Base-by-base conservation (phyloP, 2,888 invertebrate species). In the Capitulum mitella region DNA sequence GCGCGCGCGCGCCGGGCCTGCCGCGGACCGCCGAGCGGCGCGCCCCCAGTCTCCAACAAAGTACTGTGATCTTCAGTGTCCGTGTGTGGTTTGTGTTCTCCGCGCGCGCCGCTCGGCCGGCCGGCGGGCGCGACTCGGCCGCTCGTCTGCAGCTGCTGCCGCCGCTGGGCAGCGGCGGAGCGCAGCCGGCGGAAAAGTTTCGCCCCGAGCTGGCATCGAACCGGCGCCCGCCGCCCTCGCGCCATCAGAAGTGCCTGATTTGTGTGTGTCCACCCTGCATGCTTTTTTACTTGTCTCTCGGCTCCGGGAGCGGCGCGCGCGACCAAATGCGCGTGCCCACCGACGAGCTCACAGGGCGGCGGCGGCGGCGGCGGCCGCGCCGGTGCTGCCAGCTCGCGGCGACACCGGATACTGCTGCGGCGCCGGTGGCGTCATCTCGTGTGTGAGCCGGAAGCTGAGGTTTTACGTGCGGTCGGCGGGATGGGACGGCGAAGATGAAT, bases 21-120 rank as follows among this genome's bases (percentile, higher is more conserved):
- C 26, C 83, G 88, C 87, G 87, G 87, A 87, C 86, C 85, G 83
- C 86, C 79, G 84, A 87, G 82, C 84, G 88, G 86, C 88, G 83
- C 87, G 88, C 84, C 87, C 87, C 87, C 87, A 43, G 64, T 78
- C 29, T 79, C 79, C 77, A 82, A 81, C 90, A 83, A 51, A 16
- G 22, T 51, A 51, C 58, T 58, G 58, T 58, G 58, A 58, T 58
- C 58, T n/a, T 58, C n/a, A n/a, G 58, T 58, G 58, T 58, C 29
- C 6, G 58, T n/a, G n/a, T n/a, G 58, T 22, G 51, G 22, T 5
- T 22, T 51, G 19, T 51, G 51, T 51, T 16, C 22, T 51, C 5
- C 19, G 19, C 51, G 51, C 51, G 22, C 22, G 22, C 22, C 51
- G 51, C 19, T 51, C 19, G 51, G 51, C 19, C 51, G 51, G 22